A percentile compares a stretch with the other conserved stretches of the same genome.
These are phyloP conservation scores for Cariama cristata DNA, from an alignment of 2,113 vertebrate species.

Conservation along the genomic window DNA sequence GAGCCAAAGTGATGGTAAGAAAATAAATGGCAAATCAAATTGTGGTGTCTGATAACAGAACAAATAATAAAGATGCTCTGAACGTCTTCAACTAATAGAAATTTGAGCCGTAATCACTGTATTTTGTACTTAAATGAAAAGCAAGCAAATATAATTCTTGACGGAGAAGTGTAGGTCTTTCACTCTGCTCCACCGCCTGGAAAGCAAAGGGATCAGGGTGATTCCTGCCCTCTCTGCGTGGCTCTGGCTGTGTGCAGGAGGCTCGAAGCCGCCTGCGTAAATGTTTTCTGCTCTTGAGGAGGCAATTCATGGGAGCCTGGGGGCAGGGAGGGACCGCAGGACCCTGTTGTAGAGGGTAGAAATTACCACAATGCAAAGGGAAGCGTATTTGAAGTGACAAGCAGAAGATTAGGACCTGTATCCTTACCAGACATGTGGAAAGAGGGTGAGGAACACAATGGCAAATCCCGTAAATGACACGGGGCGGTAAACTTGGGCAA, in stretches of 20 bases:
- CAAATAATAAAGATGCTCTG: background rate
- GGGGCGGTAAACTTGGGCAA: background rate
- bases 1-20: background rate
- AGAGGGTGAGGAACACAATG: background rate
- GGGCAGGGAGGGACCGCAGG: background rate
- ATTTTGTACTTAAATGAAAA: background rate
- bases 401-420: background rate
- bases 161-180: background rate
- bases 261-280: background rate
- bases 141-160: background rate
- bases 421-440: background rate
- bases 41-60: background rate
- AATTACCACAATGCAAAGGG: background rate
- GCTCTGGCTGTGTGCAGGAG: background rate
- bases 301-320: background rate
- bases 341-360: background rate
- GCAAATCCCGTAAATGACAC: background rate
- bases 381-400: background rate
- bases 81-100: background rate
- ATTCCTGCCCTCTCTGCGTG: background rate
- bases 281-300: background rate
- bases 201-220: background rate
- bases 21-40: background rate
- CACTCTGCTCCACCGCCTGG: background rate
- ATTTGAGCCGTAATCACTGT: background rate